Conservation (phyloP, 2,797 vertebrate species). For the Buphagus erythrorhynchus region DNA sequence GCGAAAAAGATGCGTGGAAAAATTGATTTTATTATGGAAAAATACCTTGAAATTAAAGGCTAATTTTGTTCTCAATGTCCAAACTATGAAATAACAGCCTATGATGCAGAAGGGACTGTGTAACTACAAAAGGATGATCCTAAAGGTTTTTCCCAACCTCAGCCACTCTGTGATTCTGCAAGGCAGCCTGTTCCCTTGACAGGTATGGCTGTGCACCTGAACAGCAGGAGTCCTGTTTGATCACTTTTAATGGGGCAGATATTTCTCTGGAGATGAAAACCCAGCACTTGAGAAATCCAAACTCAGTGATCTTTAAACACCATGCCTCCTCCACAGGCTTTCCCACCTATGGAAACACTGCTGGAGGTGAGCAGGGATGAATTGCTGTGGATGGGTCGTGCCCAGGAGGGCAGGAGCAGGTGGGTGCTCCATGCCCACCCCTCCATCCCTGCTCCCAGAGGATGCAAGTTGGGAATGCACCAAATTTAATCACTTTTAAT, state of each 20-base stretch:
- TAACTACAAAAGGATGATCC: neutral
- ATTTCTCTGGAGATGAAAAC: neutral
- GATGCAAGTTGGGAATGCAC: no score
- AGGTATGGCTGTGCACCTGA: neutral
- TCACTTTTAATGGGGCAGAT: neutral
- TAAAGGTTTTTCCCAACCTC: neutral
- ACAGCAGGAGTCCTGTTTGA: neutral
- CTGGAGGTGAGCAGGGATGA: neutral
- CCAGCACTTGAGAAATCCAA: neutral
- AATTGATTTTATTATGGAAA: neutral
- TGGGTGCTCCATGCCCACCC: neutral
- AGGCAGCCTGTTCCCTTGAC: neutral
- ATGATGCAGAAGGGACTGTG: neutral
- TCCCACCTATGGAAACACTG: accelerated
- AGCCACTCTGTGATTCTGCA: neutral
- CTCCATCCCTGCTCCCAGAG: neutral
- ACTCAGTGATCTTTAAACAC: neutral
- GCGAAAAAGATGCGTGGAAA: neutral
- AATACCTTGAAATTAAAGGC: neutral
- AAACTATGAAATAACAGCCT: neutral
- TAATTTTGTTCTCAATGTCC: neutral
- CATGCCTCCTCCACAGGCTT: accelerated
- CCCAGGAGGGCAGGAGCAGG: neutral
- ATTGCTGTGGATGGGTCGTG: accelerated
- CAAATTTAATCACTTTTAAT: no score